Percentiles rank a stretch among this genome's conserved stretches.
Evolutionary conservation across 2,888 invertebrate species (phyloP).

Genomic region (Entomobrya multifasciata): DNA sequence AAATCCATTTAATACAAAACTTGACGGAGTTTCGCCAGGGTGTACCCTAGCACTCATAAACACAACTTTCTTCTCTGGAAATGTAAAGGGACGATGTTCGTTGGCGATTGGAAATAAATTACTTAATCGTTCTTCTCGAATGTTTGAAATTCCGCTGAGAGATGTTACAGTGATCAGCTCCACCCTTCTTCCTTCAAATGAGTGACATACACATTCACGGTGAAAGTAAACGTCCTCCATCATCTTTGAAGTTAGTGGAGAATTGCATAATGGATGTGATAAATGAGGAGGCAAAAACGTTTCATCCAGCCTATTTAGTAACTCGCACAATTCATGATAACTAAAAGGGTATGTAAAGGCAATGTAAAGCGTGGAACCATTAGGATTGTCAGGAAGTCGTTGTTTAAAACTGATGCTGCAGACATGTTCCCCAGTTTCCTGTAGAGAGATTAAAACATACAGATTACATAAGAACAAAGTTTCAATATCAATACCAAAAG

Average conservation of each 20-base stretch:
- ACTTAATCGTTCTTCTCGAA: slow-evolving; percentile 87
- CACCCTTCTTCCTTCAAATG: slow-evolving; percentile 89
- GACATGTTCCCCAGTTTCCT: slow-evolving; percentile 87
- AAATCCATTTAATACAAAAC: slow-evolving; percentile 93
- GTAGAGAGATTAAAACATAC: no score
- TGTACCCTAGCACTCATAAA: slow-evolving; percentile 94
- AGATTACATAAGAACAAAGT: background rate
- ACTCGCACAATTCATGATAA: slow-evolving; percentile 90
- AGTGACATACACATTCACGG: slow-evolving; percentile 89
- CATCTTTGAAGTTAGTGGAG: slow-evolving; percentile 21
- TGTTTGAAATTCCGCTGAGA: slow-evolving; percentile 87
- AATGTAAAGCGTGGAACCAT: slow-evolving; percentile 88
- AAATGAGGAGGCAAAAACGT: slow-evolving; percentile 40
- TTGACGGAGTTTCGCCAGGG: slow-evolving; percentile 87
- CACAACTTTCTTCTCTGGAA: slow-evolving; percentile 90
- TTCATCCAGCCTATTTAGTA: slow-evolving; percentile 86
- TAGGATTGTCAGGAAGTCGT: slow-evolving; percentile 86
- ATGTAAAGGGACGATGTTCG: slow-evolving; percentile 87
- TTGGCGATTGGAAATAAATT: slow-evolving; percentile 88
- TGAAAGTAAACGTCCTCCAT: slow-evolving; percentile 89
- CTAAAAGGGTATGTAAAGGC: slow-evolving; percentile 96
- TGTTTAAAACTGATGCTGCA: slow-evolving; percentile 89
- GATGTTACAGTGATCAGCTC: slow-evolving; percentile 93
- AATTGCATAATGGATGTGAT: slow-evolving; percentile 34
- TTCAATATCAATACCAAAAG: background rate